Percentiles rank a stretch among this genome's conserved stretches.
phyloP scores from a whole-genome alignment of 2,888 invertebrate species.

The Eupithecia tripunctaria region DNA sequence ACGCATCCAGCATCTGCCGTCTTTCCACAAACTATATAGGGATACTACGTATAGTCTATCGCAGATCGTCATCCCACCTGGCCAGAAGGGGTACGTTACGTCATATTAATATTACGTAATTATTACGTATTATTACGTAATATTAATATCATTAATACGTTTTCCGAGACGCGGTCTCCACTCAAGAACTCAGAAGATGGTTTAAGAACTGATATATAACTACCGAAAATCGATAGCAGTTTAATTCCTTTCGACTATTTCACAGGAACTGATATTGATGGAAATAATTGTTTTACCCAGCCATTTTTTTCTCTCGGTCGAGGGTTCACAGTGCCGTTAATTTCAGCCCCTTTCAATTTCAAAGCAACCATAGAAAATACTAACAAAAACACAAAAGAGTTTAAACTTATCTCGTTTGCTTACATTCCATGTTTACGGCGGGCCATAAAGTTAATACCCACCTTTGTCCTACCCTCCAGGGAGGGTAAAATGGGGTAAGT shows the following conservation, averaged over 20 bases:
- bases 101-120: no score
- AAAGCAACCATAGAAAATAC: constrained; percentile 30
- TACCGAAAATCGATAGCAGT: background rate
- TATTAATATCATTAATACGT: no score
- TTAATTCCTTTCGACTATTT: background rate
- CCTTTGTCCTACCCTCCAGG: constrained; percentile 61
- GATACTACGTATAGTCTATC: no score
- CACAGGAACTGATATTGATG: background rate
- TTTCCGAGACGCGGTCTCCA: no score
- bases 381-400: constrained; percentile 55
- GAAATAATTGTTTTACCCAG: background rate
- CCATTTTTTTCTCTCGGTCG: background rate
- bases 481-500: constrained; percentile 48
- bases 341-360: constrained; percentile 35
- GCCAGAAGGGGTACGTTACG: no score
- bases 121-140: no score
- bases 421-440: constrained; percentile 67
- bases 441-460: constrained; percentile 68
- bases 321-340: background rate
- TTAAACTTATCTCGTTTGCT: constrained; percentile 66
- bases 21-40: no score
- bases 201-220: no score
- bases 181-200: no score
- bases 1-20: no score
- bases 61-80: no score